Base-by-base conservation (phyloP, 1,140 invertebrate species). In the Dreissena rostriformis region DNA sequence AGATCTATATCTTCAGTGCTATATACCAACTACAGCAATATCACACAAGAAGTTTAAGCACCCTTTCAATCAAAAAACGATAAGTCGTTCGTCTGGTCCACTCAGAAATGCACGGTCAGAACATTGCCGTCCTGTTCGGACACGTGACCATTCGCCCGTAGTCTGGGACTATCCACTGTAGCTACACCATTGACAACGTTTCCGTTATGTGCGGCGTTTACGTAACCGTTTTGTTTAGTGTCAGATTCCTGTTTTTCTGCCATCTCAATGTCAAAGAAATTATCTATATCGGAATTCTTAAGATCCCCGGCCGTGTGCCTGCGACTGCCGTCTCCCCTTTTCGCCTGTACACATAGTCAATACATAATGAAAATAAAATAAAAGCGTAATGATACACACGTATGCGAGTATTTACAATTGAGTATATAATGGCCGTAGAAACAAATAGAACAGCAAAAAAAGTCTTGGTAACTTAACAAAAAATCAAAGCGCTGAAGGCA, bases 221-320 rank as follows among this genome's bases (percentile, higher is more conserved):
- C 49, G 29, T 70, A 6, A 49, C 26, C 67, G 39, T 70, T 70
- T 10, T 12, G 14, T 17, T 49, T 12, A 39, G 12, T 29, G 29
- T 39, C 67, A 53, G 52, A 53, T 52, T 73, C 71, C 24, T 73
- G 19, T 2, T n/a, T n/a, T n/a, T 5, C 14, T 49, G 14, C 24
- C 57, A 82, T 49, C 61, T 82, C 80, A 22, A 82, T 68, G 19
- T 82, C 80, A 28, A 82, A 82, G 53, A 55, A 74, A 17, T 74
- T 49, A 24, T 81, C 51, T 26, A 81, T 49, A 19, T 75, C 71
- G 12, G 22, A n/a, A 29, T 74, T 28, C 26, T 26, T 14, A 66
- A 82, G 10, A 15, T 82, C 80, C 14, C 53, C 72, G 26, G 80
- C 80, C 26, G 80, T 82, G 49, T 82, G 80, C 14, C 61, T 53